Evolutionary conservation across 2,797 vertebrate genomes (phyloP).

Genomic region (Chelon labrosus): DNA sequence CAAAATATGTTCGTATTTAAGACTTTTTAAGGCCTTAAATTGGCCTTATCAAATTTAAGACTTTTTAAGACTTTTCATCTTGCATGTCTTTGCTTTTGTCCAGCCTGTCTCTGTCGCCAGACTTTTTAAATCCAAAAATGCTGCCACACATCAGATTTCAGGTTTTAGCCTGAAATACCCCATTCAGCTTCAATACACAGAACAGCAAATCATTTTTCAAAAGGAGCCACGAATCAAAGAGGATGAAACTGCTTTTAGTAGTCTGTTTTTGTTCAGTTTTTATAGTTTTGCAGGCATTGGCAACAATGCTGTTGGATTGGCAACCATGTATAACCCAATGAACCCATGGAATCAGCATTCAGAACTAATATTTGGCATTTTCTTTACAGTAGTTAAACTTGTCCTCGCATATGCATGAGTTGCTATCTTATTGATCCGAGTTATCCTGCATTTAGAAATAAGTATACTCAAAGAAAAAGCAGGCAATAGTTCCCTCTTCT

Average conservation of each 20-base stretch:
- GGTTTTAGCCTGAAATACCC: too few relatives aligned
- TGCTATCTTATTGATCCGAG: neutral
- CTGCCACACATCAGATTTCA: too few relatives aligned
- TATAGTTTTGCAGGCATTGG: neutral
- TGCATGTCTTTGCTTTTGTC: too few relatives aligned
- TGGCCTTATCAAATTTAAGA: too few relatives aligned
- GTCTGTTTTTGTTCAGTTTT: neutral
- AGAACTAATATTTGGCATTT: neutral
- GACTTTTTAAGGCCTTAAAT: too few relatives aligned
- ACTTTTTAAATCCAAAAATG: too few relatives aligned
- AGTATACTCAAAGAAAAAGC: neutral
- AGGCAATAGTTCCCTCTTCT: constrained; percentile 37
- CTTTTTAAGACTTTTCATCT: too few relatives aligned
- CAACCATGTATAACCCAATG: neutral
- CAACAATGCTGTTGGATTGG: neutral
- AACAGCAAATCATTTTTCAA: too few relatives aligned
- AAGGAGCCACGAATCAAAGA: neutral
- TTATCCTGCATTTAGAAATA: neutral
- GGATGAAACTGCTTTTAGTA: neutral
- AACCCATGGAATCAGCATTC: neutral
- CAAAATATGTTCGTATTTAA: too few relatives aligned
- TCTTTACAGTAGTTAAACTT: too few relatives aligned
- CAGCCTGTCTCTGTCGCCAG: too few relatives aligned
- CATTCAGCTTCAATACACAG: too few relatives aligned
- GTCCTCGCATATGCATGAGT: neutral